Percentiles rank a stretch among this genome's conserved stretches.
phyloP scores from a whole-genome alignment of 2,797 vertebrate species.

The Enteromius fasciolatus region DNA sequence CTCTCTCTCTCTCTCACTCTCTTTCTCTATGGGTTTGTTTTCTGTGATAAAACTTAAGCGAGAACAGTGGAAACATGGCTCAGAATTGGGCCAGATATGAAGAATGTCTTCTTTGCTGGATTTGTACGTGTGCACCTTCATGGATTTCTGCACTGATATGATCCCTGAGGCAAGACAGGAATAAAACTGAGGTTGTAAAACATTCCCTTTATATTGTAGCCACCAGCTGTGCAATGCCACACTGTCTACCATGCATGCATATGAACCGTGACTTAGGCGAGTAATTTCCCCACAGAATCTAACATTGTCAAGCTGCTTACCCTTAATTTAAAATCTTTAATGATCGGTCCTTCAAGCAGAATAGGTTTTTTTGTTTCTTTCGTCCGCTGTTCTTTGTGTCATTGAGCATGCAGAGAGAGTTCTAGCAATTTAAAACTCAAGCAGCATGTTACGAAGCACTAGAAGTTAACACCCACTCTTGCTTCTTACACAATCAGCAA shows the following conservation, averaged over 20 bases:
- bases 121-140: neutral
- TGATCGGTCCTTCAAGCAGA: neutral
- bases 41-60: neutral
- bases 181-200: constrained; percentile 22
- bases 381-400: constrained; percentile 7
- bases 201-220: constrained; percentile 6
- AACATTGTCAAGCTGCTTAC: neutral
- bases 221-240: constrained; percentile 9
- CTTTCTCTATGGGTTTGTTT: neutral
- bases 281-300: neutral
- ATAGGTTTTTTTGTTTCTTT: neutral
- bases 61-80: neutral
- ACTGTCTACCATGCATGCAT: neutral
- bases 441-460: constrained; percentile 20
- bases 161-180: constrained; percentile 16
- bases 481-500: constrained; percentile 31
- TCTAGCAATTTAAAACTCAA: constrained; percentile 25
- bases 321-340: constrained; percentile 7
- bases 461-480: constrained; percentile 31
- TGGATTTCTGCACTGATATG: constrained; percentile 17
- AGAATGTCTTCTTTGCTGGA: neutral
- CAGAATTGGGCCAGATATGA: neutral
- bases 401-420: neutral
- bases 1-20: too few relatives aligned
- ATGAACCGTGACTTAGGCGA: constrained; percentile 20